Evolutionary conservation across 2,113 vertebrate genomes (phyloP).

Genomic region (Nothobranchius furzeri): DNA sequence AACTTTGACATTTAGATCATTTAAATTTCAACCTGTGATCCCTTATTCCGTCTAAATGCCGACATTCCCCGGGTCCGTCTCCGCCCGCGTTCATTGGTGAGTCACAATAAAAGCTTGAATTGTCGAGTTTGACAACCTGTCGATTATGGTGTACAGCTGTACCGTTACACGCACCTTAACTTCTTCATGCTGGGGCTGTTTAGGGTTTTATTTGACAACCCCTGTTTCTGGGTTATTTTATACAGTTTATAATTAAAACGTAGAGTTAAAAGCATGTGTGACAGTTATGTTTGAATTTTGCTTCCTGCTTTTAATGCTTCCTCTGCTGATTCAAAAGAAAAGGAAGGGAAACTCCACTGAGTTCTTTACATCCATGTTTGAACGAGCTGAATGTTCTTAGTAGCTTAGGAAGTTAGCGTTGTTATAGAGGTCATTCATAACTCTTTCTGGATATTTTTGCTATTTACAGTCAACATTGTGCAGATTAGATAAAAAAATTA

Average conservation of each 20-base stretch:
- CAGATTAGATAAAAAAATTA: too few relatives aligned
- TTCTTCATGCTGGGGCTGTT: not conserved
- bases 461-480: too few relatives aligned
- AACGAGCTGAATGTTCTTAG: not conserved
- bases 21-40: not conserved
- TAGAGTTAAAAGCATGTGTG: too few relatives aligned
- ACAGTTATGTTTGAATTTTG: slow-evolving; percentile 5
- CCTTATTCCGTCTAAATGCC: slow-evolving; percentile 43
- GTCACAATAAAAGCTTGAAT: slow-evolving; percentile 11
- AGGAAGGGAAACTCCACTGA: slow-evolving; percentile 51
- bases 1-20: too few relatives aligned
- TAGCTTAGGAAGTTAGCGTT: not conserved
- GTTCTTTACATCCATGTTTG: not conserved
- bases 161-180: slow-evolving; percentile 45
- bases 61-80: slow-evolving; percentile 16
- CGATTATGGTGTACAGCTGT: slow-evolving; percentile 24
- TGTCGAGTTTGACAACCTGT: not conserved
- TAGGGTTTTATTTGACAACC: not conserved
- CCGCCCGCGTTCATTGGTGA: slow-evolving; percentile 55
- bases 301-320: slow-evolving; percentile 76
- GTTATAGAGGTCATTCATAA: not conserved
- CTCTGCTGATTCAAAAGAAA: slow-evolving; percentile 56
- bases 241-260: too few relatives aligned
- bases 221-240: too few relatives aligned
- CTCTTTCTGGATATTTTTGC: too few relatives aligned